Evolutionary conservation across 35 echinoderm and acorn worm species (phyloP).

Genomic region (Ophioderma brevispina): DNA sequence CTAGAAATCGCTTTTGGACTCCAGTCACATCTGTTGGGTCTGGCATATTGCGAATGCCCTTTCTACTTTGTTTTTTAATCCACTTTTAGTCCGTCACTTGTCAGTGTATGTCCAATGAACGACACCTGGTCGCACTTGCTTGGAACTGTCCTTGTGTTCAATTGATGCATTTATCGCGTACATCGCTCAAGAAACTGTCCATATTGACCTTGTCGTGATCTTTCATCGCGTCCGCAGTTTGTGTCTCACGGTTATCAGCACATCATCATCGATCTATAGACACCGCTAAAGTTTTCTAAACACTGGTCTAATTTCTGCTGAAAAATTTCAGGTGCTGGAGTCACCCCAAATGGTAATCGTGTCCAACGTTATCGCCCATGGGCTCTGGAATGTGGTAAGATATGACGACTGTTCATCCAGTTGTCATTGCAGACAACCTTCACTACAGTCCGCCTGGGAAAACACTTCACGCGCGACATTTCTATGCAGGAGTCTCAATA

Average conservation of each 20-base stretch:
- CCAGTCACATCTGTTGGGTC: background rate
- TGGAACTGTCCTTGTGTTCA: constrained; percentile 31
- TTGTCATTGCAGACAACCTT: constrained; percentile 52
- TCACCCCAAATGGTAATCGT: constrained; percentile 58
- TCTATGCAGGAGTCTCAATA: constrained; percentile 49
- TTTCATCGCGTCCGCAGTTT: constrained; percentile 49
- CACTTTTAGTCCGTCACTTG: constrained; percentile 15
- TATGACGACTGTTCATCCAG: constrained; percentile 25
- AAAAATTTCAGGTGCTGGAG: constrained; percentile 43
- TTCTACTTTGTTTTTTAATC: constrained; percentile 9
- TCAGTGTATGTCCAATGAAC: constrained; percentile 38
- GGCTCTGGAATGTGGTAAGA: constrained; percentile 47
- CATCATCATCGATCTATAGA: constrained; percentile 34
- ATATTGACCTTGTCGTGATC: constrained; percentile 33
- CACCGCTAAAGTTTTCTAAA: constrained; percentile 43
- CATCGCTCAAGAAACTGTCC: background rate
- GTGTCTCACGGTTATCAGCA: constrained; percentile 22
- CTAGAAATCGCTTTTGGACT: constrained; percentile 29
- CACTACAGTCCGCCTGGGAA: constrained; percentile 49
- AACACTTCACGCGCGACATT: constrained; percentile 55
- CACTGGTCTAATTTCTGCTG: constrained; percentile 50
- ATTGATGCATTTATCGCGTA: background rate
- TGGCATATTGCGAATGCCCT: constrained; percentile 44
- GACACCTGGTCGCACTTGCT: constrained; percentile 28
- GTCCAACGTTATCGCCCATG: constrained; percentile 43